phyloP scores from a whole-genome alignment of 2,113 vertebrate species.

The Struthidea cinerea region DNA sequence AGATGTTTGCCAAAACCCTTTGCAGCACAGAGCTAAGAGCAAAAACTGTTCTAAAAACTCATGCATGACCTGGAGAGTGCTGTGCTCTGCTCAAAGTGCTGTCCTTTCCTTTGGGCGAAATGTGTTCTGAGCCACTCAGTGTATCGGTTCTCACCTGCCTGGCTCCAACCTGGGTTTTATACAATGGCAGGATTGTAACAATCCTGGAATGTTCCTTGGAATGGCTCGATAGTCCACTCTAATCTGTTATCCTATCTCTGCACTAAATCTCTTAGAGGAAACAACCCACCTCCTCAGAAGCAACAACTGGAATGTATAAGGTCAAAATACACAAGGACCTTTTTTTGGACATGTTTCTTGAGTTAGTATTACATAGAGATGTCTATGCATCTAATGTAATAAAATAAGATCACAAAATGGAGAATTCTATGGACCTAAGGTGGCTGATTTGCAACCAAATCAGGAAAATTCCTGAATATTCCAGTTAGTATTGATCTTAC shows the following conservation, averaged over 20 bases:
- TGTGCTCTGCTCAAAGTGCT: not conserved
- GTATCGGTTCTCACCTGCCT: not conserved
- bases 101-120: not conserved
- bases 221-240: not conserved
- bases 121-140: not conserved
- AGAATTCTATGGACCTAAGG: not conserved
- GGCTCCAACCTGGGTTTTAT: not conserved
- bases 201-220: not conserved
- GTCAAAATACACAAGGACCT: not conserved
- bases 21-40: not conserved
- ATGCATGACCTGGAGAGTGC: not conserved
- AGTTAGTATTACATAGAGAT: not conserved
- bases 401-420: not conserved
- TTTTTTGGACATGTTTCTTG: not conserved
- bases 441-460: not conserved
- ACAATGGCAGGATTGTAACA: not conserved
- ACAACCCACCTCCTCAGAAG: not conserved
- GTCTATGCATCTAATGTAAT: not conserved
- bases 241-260: not conserved
- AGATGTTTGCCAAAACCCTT: not conserved
- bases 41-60: not conserved
- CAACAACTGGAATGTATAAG: not conserved
- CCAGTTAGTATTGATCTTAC: not conserved
- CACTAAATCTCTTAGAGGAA: not conserved
- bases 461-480: not conserved